Evolutionary conservation across 1,140 invertebrate genomes (phyloP), one percentile per base, ranked within the genome.

Genomic region (Drosophila lacteicornis): DNA sequence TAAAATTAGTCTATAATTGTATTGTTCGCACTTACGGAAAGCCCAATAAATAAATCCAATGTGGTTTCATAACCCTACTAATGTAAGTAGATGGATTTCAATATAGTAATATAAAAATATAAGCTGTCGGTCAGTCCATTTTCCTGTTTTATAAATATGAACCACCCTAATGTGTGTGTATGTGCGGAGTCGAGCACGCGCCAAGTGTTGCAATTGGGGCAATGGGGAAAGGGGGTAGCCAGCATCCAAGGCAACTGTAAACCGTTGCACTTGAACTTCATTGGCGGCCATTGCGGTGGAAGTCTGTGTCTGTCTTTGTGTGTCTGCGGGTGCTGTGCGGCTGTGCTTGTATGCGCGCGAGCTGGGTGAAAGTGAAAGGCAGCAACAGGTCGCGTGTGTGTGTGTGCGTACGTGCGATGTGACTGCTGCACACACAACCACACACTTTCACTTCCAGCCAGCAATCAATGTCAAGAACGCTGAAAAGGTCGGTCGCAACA

Each of bases 221-320:
- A 69, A 19, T 17, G 59, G 25, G 70, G 59, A 43, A 63, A 59
- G 36, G 53, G 46, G 59, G 53, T 11, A 30, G 47, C 40, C 46
- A 65, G 36, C 51, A 42, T 56, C 63, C 70, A 56, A 74, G 65
- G 81, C 70, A 82, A 74, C 79, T 75, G 75, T 68, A 71, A 82
- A 82, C 65, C 66, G 82, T 90, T 90, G 85, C 85, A 90, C 85
- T 90, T 90, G 85, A 90, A 90, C 85, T 90, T 90, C 85, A 85
- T 73, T 90, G 79, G 62, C 56, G 69, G 81, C 68, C 85, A 80
- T 66, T 67, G 71, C 58, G 46, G 75, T 45, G 45, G 66, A 59
- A 38, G 42, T 47, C 59, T 51, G 57, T 53, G 38, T 36, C 45
- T 73, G 53, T 27, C n/a, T 42, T 25, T 17, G 22, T 45, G 40